phyloP scores from a whole-genome alignment of 2,888 invertebrate genomes.

The Theretra japonica region DNA sequence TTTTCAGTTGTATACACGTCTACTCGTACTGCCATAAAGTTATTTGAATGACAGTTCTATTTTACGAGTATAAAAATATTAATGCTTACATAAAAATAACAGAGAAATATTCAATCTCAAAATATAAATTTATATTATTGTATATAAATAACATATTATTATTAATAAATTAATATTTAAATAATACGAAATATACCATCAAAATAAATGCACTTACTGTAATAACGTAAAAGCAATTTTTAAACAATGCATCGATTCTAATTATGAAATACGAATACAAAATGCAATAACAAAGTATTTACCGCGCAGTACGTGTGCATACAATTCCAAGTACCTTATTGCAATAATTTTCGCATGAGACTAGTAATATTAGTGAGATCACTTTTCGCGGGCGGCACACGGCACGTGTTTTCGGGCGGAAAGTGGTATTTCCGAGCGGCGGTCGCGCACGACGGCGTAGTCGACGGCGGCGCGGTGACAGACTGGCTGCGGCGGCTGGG shows the following conservation, averaged over 20 bases:
- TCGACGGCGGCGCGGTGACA: conserved; percentile 47
- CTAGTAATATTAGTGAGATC: conserved; percentile 30
- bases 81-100: not conserved
- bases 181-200: not conserved
- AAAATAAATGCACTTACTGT: not conserved
- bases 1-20: not conserved
- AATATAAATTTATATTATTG: too few relatives aligned
- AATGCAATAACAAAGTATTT: conserved; percentile 1
- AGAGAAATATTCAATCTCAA: not conserved
- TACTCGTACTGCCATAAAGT: not conserved
- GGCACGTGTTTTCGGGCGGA: conserved; percentile 67
- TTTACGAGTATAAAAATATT: too few relatives aligned
- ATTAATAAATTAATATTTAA: too few relatives aligned
- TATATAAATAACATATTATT: too few relatives aligned
- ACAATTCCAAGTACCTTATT: not conserved
- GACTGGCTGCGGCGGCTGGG: conserved; percentile 50
- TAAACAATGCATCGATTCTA: not conserved
- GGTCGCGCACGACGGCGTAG: conserved; percentile 42
- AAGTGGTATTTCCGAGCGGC: conserved; percentile 14
- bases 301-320: not conserved
- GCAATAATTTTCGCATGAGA: not conserved
- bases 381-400: conserved; percentile 30
- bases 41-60: not conserved
- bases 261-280: not conserved
- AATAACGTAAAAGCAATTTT: not conserved